phyloP scores from a whole-genome alignment of 1,140 invertebrate genomes.

The Octopus bimaculoides region DNA sequence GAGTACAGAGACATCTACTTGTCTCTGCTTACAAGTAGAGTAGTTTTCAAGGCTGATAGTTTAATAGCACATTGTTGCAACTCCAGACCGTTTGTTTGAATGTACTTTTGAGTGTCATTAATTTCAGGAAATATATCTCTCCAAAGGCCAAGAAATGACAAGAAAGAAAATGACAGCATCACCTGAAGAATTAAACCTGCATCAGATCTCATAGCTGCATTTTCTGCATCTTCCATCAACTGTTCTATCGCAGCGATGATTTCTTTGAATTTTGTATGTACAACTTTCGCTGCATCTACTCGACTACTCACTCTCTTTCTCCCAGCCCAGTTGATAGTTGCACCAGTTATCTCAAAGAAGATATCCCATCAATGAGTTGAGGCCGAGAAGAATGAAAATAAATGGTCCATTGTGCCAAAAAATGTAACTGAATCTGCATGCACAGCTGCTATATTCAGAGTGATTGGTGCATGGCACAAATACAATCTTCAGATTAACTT shows the following conservation, averaged over 20 bases:
- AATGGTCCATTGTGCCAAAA: background rate
- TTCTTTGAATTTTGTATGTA: background rate
- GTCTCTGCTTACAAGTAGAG: background rate
- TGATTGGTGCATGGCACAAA: constrained; percentile 1
- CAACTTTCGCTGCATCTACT: constrained; percentile 1
- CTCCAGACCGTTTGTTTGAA: background rate
- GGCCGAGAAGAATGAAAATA: constrained; percentile 2
- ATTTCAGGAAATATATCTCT: too few relatives aligned
- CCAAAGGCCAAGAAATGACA: background rate
- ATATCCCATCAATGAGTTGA: constrained; percentile 7
- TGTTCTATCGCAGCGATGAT: background rate
- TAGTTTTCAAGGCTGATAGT: background rate
- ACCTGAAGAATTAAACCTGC: background rate
- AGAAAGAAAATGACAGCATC: constrained; percentile 7
- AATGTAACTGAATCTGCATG: background rate
- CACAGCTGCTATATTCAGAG: background rate
- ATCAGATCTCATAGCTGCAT: background rate
- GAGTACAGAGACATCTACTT: too few relatives aligned
- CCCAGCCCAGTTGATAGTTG: background rate
- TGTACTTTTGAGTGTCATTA: constrained; percentile 4
- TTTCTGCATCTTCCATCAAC: constrained; percentile 7
- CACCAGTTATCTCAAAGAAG: background rate
- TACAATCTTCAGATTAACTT: constrained; percentile 4
- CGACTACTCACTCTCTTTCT: background rate
- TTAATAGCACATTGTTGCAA: background rate